Conservation (phyloP, 1,140 invertebrate species). For the Ridgeia piscesae region DNA sequence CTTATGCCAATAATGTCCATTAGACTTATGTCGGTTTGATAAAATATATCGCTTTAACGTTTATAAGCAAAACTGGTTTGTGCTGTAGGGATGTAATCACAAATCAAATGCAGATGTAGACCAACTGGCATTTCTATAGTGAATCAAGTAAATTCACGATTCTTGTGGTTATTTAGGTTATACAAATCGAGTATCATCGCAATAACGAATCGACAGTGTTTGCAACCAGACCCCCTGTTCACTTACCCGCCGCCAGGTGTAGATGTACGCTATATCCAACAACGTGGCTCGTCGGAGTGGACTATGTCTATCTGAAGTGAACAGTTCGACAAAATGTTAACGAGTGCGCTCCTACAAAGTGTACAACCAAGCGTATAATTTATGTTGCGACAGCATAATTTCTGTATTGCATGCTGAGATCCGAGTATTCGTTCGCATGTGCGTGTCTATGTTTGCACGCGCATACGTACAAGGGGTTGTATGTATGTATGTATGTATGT, state of each 20-base stretch:
- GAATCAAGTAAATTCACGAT: background rate
- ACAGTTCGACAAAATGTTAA: background rate
- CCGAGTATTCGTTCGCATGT: no score
- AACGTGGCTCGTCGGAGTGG: slow-evolving; percentile 76
- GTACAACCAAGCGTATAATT: background rate
- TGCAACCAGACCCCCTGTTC: no score
- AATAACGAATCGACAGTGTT: background rate
- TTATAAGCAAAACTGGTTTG: background rate
- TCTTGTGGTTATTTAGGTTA: background rate
- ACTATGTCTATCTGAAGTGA: slow-evolving; percentile 46
- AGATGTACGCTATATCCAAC: slow-evolving; percentile 94
- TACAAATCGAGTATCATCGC: background rate
- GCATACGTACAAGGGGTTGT: no score
- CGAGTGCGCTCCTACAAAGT: background rate
- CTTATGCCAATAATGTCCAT: no score
- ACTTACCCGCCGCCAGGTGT: slow-evolving; percentile 85
- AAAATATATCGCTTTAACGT: background rate
- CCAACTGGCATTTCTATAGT: background rate
- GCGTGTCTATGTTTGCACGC: no score
- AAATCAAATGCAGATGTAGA: background rate
- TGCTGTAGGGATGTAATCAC: background rate
- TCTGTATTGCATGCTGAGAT: no score
- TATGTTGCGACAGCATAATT: background rate
- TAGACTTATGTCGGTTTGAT: background rate
- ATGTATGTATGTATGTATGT: no score